These are phyloP conservation scores for Oreochromis aureus DNA, from an alignment of 2,113 vertebrate genomes.

Conservation along the genomic window DNA sequence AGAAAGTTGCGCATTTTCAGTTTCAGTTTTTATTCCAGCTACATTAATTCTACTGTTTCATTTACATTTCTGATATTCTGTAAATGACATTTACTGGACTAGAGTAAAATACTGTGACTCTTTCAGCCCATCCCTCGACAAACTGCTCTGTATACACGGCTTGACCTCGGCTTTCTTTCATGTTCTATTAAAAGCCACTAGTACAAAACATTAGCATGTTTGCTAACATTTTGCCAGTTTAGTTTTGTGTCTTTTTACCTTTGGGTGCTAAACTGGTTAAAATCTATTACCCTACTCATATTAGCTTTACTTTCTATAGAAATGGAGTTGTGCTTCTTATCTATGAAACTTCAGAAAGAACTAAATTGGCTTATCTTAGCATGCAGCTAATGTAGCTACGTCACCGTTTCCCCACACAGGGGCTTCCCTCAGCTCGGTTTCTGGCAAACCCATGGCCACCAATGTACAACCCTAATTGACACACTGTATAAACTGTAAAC, in stretches of 20 bases:
- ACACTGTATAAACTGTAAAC: background rate
- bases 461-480: rapidly evolving
- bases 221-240: background rate
- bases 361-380: background rate
- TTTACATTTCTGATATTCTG: background rate
- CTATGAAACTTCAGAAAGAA: background rate
- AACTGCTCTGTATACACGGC: background rate
- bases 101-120: background rate
- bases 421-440: background rate
- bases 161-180: background rate
- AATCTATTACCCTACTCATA: background rate
- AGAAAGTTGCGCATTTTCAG: background rate
- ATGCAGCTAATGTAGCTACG: background rate
- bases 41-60: background rate
- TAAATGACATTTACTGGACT: background rate
- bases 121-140: background rate
- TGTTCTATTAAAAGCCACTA: background rate
- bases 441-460: background rate
- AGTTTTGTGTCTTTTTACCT: background rate
- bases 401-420: background rate
- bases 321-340: background rate
- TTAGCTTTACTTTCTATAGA: background rate
- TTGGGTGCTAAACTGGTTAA: background rate
- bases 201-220: background rate
- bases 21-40: background rate